Percentiles rank a stretch among this genome's conserved stretches.
These are phyloP conservation scores for Spizaetus ornatus DNA, from an alignment of 2,113 vertebrate species.

Conservation along the genomic window DNA sequence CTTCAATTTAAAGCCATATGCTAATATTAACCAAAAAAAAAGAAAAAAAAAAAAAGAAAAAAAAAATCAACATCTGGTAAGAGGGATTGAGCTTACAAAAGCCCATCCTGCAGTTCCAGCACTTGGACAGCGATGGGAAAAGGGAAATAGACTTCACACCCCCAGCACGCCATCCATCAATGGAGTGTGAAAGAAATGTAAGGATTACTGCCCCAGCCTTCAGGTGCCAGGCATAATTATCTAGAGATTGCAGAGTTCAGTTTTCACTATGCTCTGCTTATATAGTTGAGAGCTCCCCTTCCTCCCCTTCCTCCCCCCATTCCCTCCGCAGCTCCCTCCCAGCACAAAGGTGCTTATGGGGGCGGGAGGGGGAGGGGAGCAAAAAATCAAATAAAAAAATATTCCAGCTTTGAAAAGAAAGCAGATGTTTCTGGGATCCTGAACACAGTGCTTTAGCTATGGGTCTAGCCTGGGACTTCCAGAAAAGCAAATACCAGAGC, in stretches of 20 bases:
- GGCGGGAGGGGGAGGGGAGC: neutral
- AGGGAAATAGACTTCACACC: neutral
- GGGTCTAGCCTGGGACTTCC: neutral
- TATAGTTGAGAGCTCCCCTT: neutral
- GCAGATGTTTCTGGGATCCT: constrained; percentile 43
- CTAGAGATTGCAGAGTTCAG: neutral
- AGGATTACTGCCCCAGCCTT: constrained; percentile 4
- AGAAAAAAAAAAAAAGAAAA: neutral
- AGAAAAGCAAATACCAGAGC: constrained; percentile 21
- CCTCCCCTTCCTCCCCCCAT: neutral
- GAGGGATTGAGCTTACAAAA: neutral
- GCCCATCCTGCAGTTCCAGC: constrained; percentile 24
- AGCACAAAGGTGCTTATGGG: neutral
- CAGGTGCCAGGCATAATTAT: constrained; percentile 13
- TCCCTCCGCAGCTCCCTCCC: neutral
- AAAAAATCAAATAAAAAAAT: neutral
- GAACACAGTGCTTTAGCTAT: neutral
- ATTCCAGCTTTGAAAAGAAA: constrained; percentile 35
- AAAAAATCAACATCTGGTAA: neutral
- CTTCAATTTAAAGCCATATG: neutral
- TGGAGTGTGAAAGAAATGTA: constrained; percentile 46
- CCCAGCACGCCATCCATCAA: constrained; percentile 23
- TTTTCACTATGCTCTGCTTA: constrained; percentile 2
- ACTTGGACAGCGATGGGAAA: constrained; percentile 43
- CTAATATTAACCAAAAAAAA: neutral